Percentiles rank a stretch among this genome's conserved stretches.
Evolutionary conservation across 2,888 invertebrate genomes (phyloP).

Genomic region (Cosmopolites sordidus): DNA sequence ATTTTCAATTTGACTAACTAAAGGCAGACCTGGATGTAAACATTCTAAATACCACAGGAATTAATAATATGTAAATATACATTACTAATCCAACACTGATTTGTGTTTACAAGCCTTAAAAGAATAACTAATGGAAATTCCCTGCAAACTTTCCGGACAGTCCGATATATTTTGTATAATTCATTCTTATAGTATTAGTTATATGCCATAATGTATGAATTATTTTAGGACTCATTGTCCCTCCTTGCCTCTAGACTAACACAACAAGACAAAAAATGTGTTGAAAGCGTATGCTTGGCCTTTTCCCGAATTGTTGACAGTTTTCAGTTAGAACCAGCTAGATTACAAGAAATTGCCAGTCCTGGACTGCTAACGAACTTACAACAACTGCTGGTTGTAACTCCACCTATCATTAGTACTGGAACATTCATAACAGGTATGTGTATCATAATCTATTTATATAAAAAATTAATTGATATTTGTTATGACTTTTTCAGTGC

Average conservation of each 20-base stretch:
- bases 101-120: too few species aligned
- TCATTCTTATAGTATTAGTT: too few species aligned
- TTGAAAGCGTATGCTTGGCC: conserved; percentile 94
- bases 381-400: conserved; percentile 88
- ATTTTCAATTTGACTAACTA: too few species aligned
- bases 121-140: too few species aligned
- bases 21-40: too few species aligned
- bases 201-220: too few species aligned
- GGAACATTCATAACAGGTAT: conserved; percentile 82
- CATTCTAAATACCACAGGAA: too few species aligned
- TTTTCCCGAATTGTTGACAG: conserved; percentile 96
- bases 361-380: conserved; percentile 86
- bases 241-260: conserved; percentile 75
- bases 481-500: conserved; percentile 51
- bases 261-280: conserved; percentile 94
- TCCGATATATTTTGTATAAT: too few species aligned
- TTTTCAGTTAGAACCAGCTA: conserved; percentile 86
- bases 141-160: too few species aligned
- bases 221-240: conserved; percentile 69
- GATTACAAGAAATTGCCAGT: conserved; percentile 90
- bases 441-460: neutral
- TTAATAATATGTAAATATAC: too few species aligned
- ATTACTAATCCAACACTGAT: too few species aligned
- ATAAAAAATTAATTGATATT: neutral
- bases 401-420: conserved; percentile 92